phyloP scores from a whole-genome alignment of 2,888 invertebrate genomes.

The Cephus nigrinus region DNA sequence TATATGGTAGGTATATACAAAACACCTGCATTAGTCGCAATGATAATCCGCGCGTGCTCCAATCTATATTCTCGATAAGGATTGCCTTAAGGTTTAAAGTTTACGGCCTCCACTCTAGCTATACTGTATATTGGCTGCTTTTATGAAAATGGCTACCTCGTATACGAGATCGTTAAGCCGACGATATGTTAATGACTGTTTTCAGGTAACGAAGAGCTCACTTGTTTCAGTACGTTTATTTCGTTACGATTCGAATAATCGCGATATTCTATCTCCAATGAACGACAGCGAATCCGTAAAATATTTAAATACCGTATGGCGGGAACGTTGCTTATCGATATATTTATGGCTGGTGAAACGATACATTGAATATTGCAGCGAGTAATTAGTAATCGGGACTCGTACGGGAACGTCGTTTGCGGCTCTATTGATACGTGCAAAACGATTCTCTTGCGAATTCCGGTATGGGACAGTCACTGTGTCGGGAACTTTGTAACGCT shows the following conservation, averaged over 20 bases:
- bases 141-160: not conserved
- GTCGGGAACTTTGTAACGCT: constrained; percentile 6
- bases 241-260: not conserved
- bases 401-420: not conserved
- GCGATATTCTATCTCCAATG: not conserved
- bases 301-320: not conserved
- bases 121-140: not conserved
- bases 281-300: not conserved
- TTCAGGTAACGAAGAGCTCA: not conserved
- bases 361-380: not conserved
- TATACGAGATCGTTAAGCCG: not conserved
- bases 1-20: not conserved
- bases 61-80: not conserved
- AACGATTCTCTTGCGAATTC: not conserved
- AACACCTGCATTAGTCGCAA: not conserved
- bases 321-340: not conserved
- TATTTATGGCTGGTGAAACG: not conserved
- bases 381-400: not conserved
- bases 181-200: not conserved
- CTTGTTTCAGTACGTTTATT: not conserved
- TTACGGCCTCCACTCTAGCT: not conserved
- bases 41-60: not conserved
- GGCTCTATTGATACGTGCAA: not conserved
- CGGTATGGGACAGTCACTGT: not conserved
- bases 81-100: not conserved